Evolutionary conservation across 2,113 vertebrate genomes (phyloP).

Genomic region (Sakesphorus luctuosus): DNA sequence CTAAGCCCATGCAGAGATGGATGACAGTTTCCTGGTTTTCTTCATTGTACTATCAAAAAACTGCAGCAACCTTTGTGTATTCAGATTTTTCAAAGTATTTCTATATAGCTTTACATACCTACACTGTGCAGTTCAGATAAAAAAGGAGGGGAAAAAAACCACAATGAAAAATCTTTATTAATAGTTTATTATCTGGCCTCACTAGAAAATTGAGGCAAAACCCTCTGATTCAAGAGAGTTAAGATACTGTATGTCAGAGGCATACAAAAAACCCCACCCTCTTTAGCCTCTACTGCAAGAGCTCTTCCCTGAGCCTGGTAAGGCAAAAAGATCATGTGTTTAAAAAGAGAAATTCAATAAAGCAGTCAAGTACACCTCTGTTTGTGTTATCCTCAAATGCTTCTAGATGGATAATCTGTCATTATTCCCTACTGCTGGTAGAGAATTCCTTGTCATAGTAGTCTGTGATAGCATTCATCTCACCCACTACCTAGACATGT

Average conservation of each 20-base stretch:
- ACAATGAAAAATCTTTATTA: background rate
- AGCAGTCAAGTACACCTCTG: background rate
- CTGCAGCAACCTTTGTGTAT: background rate
- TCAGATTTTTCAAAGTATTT: background rate
- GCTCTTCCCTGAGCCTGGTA: background rate
- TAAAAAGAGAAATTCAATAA: background rate
- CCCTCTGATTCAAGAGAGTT: background rate
- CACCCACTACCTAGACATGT: background rate
- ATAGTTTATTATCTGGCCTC: background rate
- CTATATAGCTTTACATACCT: background rate
- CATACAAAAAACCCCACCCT: rapidly evolving
- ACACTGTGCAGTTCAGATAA: background rate
- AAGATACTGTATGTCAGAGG: background rate
- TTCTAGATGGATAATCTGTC: background rate
- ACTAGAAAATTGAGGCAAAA: background rate
- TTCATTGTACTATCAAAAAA: background rate
- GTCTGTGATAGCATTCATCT: background rate
- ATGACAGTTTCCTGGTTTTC: background rate
- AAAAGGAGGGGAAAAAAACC: background rate
- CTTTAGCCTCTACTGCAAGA: background rate
- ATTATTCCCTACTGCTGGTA: background rate
- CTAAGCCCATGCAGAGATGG: background rate
- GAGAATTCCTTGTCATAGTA: background rate
- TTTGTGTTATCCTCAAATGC: background rate
- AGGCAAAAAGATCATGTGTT: background rate